Conservation (phyloP, 2,888 invertebrate species). For the Craniophora ligustri region DNA sequence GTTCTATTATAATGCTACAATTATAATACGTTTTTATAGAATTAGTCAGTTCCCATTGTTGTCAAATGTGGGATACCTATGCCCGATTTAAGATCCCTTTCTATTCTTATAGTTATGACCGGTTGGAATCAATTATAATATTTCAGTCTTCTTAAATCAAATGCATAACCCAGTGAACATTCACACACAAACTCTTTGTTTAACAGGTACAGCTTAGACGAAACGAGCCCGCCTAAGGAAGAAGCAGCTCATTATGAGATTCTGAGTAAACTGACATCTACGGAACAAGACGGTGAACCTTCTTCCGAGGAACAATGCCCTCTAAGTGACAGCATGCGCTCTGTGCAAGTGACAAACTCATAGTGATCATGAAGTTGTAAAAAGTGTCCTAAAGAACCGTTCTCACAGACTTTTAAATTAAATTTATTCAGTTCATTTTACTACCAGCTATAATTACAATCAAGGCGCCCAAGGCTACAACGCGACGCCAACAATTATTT, state of each 20-base stretch:
- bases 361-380: conserved; percentile 29
- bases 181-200: conserved; percentile 13
- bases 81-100: no score
- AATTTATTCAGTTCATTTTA: background rate
- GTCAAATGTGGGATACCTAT: no score
- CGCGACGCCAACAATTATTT: no score
- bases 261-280: conserved; percentile 81
- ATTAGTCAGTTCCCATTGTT: no score
- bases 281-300: conserved; percentile 3
- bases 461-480: no score
- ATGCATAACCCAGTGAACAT: no score
- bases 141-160: no score
- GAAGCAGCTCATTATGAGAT: conserved; percentile 89
- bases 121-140: no score
- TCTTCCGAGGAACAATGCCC: conserved; percentile 43
- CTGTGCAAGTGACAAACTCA: conserved; percentile 53
- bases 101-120: no score
- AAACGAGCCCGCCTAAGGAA: conserved; percentile 89
- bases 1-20: no score
- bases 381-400: background rate
- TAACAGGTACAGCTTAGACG: conserved; percentile 89
- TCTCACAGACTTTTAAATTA: background rate
- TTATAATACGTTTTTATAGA: no score
- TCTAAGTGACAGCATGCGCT: conserved; percentile 58
- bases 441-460: no score